Evolutionary conservation across 2,797 vertebrate species (phyloP).

Genomic region (Vespertilio murinus): DNA sequence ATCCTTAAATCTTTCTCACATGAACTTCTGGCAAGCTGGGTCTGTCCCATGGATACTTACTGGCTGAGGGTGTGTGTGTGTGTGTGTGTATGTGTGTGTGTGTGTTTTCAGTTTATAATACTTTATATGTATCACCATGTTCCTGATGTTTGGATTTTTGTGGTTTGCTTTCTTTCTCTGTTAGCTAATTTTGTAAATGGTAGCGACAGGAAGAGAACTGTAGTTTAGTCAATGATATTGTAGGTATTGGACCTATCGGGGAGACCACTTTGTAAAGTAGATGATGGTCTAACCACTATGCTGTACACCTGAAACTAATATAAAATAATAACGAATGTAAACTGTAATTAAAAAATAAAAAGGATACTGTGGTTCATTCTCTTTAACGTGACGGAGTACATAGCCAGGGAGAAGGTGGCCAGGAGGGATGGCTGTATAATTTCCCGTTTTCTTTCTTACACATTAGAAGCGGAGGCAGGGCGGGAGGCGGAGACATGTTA

Average conservation of each 20-base stretch:
- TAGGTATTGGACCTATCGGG: not conserved
- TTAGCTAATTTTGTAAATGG: not conserved
- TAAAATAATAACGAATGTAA: not conserved
- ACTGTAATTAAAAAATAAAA: not conserved
- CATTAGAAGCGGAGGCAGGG: too few species aligned
- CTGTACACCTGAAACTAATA: not conserved
- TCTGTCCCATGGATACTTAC: not conserved
- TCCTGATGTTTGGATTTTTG: not conserved
- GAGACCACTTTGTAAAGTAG: not conserved
- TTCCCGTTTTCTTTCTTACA: not conserved
- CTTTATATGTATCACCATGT: not conserved
- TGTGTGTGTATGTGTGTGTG: not conserved
- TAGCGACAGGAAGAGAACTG: not conserved
- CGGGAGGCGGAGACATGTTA: not conserved
- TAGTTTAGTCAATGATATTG: not conserved
- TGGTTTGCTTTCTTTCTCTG: not conserved
- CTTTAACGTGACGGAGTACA: not conserved
- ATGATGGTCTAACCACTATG: not conserved
- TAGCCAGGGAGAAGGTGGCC: not conserved
- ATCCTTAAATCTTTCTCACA: constrained; percentile 61
- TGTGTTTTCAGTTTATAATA: not conserved
- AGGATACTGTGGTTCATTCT: not conserved
- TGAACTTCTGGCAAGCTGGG: constrained; percentile 53
- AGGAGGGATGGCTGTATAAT: not conserved
- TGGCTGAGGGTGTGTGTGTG: not conserved